Evolutionary conservation across 2,888 invertebrate species (phyloP).

Genomic region (Petrophora chlorosata): DNA sequence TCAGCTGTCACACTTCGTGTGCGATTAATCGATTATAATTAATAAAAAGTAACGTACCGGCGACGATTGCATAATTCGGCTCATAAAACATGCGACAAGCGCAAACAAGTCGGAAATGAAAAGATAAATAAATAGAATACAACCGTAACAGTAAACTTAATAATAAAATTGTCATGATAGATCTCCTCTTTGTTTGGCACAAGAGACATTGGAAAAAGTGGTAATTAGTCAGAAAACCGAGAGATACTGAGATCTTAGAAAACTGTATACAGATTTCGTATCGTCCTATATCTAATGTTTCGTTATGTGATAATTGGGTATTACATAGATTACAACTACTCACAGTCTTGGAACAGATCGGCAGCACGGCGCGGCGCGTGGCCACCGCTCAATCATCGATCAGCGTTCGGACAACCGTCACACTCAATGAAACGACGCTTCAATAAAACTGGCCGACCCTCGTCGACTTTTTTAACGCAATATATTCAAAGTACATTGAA

Average conservation of each 20-base stretch:
- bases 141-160: slow-evolving; percentile 51
- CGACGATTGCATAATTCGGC: slow-evolving; percentile 24
- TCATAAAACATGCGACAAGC: slow-evolving; percentile 33
- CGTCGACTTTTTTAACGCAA: slow-evolving; percentile 4
- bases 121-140: slow-evolving; percentile 68
- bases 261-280: slow-evolving; percentile 71
- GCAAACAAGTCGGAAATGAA: slow-evolving; percentile 37
- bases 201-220: slow-evolving; percentile 59
- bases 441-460: neutral
- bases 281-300: slow-evolving; percentile 47
- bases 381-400: slow-evolving; percentile 23
- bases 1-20: slow-evolving; percentile 13
- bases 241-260: slow-evolving; percentile 77
- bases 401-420: slow-evolving; percentile 41
- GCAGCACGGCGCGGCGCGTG: slow-evolving; percentile 40
- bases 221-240: slow-evolving; percentile 50
- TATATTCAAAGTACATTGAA: slow-evolving; percentile 14
- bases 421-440: slow-evolving; percentile 41
- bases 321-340: slow-evolving; percentile 59
- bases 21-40: slow-evolving; percentile 1
- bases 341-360: slow-evolving; percentile 70
- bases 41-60: too few relatives aligned
- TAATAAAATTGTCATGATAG: slow-evolving; percentile 68
- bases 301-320: slow-evolving; percentile 40
- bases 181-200: slow-evolving; percentile 71